A percentile compares a stretch with the other conserved stretches of the same genome.
Conservation (phyloP, 2,888 invertebrate genomes). For the Liodrosophila aerea region DNA sequence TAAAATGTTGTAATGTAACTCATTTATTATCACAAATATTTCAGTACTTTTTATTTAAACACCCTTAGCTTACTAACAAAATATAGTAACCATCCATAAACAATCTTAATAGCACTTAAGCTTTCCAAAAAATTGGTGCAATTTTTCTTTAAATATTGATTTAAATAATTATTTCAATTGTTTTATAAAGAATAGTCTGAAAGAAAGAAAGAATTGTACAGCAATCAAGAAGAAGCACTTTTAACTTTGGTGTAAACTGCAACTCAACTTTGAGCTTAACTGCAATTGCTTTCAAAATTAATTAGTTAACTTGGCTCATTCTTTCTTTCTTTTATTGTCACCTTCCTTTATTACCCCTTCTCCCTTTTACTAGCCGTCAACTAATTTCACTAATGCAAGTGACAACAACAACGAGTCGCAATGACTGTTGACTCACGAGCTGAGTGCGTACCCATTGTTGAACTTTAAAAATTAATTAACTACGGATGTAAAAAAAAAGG, state of each 20-base stretch:
- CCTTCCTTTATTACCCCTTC: slow-evolving; percentile 1
- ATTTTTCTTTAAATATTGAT: too few relatives aligned
- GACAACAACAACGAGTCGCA: slow-evolving; percentile 44
- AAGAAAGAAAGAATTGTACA: not conserved
- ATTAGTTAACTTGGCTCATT: slow-evolving; percentile 58
- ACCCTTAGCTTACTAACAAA: too few relatives aligned
- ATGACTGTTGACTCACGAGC: slow-evolving; percentile 55
- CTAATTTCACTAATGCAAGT: slow-evolving; percentile 74
- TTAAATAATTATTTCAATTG: too few relatives aligned
- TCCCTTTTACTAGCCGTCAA: slow-evolving; percentile 5
- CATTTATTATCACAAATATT: too few relatives aligned
- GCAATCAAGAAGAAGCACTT: slow-evolving; percentile 29
- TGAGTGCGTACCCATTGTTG: slow-evolving; percentile 46
- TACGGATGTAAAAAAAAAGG: slow-evolving; percentile 61
- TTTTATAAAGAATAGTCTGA: not conserved
- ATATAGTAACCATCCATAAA: too few relatives aligned
- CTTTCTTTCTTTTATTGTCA: not conserved
- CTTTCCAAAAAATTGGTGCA: too few relatives aligned
- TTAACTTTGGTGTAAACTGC: slow-evolving; percentile 13
- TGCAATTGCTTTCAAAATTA: slow-evolving; percentile 61
- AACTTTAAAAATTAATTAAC: slow-evolving; percentile 77
- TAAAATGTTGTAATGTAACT: too few relatives aligned
- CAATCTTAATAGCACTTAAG: too few relatives aligned
- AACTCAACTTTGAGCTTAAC: slow-evolving; percentile 35
- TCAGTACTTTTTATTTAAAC: too few relatives aligned